These are phyloP conservation scores for Deilephila elpenor DNA, from an alignment of 2,888 invertebrate genomes.

Conservation along the genomic window DNA sequence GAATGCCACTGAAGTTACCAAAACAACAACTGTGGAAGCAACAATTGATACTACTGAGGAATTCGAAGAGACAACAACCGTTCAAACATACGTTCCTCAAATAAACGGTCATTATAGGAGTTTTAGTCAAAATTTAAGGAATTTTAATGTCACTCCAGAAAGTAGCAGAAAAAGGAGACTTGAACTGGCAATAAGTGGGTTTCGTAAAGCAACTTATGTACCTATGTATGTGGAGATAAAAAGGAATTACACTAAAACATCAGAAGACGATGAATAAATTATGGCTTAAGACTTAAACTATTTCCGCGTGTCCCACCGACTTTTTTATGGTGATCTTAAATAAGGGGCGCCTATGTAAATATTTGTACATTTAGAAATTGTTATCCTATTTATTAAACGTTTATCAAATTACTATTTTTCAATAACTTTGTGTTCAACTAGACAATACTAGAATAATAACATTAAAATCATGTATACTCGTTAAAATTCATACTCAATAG, in stretches of 20 bases:
- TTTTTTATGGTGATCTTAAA: constrained; percentile 38
- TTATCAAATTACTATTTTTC: neutral
- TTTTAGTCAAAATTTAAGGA: constrained; percentile 58
- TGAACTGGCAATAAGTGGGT: constrained; percentile 60
- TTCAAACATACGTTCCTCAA: constrained; percentile 69
- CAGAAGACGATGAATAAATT: constrained; percentile 31
- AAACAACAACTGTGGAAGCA: constrained; percentile 39
- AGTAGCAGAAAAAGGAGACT: constrained; percentile 64
- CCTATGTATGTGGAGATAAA: constrained; percentile 74
- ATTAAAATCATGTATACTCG: no score
- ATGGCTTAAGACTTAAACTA: neutral
- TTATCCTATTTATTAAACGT: neutral
- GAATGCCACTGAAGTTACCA: constrained; percentile 53
- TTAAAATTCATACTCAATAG: no score
- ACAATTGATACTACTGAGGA: constrained; percentile 41
- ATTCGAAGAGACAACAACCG: constrained; percentile 46
- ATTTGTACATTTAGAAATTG: constrained; percentile 29
- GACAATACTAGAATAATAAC: no score
- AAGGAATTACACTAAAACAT: constrained; percentile 59
- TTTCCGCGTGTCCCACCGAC: constrained; percentile 48
- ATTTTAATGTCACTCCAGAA: constrained; percentile 56
- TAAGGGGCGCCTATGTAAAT: constrained; percentile 49
- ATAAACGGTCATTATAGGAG: constrained; percentile 77
- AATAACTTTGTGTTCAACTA: neutral
- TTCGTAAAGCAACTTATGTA: constrained; percentile 57